Percentiles rank a stretch among this genome's conserved stretches.
Evolutionary conservation across 2,888 invertebrate species (phyloP).

Genomic region (Aspidiotus destructor): DNA sequence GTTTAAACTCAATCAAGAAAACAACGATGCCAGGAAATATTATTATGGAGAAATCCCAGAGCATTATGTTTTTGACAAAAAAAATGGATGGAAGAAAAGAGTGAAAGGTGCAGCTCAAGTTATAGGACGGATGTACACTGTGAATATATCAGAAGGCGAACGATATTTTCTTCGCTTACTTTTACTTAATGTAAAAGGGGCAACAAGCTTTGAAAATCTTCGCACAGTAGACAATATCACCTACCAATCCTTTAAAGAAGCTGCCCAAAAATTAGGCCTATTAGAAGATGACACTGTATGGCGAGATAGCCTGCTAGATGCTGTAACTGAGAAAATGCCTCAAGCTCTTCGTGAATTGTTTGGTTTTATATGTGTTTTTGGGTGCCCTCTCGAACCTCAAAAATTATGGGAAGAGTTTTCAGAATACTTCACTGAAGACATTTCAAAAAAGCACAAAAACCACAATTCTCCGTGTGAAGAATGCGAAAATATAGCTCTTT

Average conservation of each 20-base stretch:
- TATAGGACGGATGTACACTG: background rate
- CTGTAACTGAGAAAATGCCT: background rate
- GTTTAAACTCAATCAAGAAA: constrained; percentile 18
- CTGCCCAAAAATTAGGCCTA: background rate
- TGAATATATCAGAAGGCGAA: background rate
- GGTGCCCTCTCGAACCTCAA: background rate
- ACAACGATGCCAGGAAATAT: constrained; percentile 6
- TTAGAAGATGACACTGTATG: background rate
- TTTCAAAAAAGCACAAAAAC: background rate
- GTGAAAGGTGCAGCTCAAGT: background rate
- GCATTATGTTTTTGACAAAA: constrained; percentile 14
- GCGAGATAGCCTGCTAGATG: background rate
- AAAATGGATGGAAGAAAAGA: background rate
- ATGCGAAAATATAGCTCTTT: background rate
- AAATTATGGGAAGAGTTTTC: background rate
- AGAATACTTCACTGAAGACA: background rate
- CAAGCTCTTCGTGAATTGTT: background rate
- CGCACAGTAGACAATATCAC: background rate
- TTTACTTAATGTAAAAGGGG: background rate
- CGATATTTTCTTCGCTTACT: background rate
- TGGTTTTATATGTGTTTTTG: background rate
- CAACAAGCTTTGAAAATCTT: background rate
- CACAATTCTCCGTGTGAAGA: background rate
- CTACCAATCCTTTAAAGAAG: background rate
- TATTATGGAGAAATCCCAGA: constrained; percentile 24